Conservation (phyloP, 2,797 vertebrate species). For the Rhincodon typus region DNA sequence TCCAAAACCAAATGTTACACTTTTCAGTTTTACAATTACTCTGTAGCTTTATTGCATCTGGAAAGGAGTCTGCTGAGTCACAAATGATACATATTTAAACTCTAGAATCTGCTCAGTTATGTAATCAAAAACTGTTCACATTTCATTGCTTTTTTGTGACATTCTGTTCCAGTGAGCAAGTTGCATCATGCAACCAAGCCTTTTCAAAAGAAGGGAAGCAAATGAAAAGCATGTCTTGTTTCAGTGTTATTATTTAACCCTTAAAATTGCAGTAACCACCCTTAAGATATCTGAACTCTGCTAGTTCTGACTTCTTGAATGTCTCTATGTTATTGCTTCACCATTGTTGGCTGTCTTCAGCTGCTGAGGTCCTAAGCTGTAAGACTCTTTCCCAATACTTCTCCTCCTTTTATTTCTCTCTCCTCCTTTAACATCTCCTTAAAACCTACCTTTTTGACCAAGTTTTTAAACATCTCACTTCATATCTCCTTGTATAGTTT, state of each 20-base stretch:
- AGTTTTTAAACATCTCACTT: not conserved
- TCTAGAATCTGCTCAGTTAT: not conserved
- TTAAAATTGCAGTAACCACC: not conserved
- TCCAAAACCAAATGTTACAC: not conserved
- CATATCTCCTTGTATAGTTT: not conserved
- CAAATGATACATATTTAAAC: not conserved
- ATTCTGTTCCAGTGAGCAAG: not conserved
- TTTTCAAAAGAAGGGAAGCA: constrained; percentile 17
- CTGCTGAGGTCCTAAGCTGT: not conserved
- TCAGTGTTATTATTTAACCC: not conserved
- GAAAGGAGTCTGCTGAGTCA: not conserved
- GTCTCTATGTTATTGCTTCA: not conserved
- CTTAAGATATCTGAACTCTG: not conserved
- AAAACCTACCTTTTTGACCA: not conserved
- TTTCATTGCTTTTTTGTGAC: not conserved
- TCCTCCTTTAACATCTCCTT: not conserved
- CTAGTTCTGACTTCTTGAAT: not conserved
- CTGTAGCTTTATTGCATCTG: not conserved
- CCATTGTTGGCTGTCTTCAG: not conserved
- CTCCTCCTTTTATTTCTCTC: not conserved
- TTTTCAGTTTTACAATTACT: not conserved
- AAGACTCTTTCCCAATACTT: not conserved
- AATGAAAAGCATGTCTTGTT: not conserved
- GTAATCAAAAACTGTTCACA: not conserved
- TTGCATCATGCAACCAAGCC: not conserved